Percentiles rank a stretch among this genome's conserved stretches.
These are phyloP conservation scores for Ateles fusciceps DNA, from an alignment of 2,797 vertebrate species.

Conservation along the genomic window DNA sequence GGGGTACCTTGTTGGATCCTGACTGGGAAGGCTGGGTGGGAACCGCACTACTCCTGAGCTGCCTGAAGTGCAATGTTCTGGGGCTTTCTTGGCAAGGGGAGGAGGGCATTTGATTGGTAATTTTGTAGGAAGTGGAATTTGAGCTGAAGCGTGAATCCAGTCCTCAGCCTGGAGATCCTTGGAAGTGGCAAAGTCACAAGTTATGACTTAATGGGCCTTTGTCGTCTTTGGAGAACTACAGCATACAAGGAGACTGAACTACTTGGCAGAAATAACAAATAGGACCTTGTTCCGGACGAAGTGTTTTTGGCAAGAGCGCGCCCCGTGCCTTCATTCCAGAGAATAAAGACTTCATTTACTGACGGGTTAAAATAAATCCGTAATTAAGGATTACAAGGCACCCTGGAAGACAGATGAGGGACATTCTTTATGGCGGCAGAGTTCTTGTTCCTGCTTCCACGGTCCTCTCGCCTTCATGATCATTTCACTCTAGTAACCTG, in stretches of 20 bases:
- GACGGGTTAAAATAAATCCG: neutral
- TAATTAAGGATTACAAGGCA: no score
- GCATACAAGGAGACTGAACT: neutral
- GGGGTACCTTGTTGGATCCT: no score
- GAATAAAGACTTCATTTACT: fast-evolving
- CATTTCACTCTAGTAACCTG: neutral
- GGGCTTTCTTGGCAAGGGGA: no score
- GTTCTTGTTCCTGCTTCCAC: neutral
- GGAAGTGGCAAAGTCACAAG: neutral
- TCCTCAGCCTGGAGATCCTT: neutral
- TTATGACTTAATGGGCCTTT: neutral
- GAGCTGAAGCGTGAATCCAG: neutral
- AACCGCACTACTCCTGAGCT: neutral
- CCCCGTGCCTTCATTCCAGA: fast-evolving
- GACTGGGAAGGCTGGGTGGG: neutral
- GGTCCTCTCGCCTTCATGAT: fast-evolving
- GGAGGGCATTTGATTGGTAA: neutral
- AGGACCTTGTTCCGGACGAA: neutral
- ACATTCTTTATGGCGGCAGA: neutral
- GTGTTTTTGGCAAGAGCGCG: neutral
- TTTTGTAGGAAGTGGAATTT: neutral
- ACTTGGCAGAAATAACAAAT: neutral
- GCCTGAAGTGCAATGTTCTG: neutral
- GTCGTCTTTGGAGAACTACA: neutral
- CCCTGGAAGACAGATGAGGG: neutral